Base-by-base conservation (phyloP, 1,140 invertebrate genomes). In the Dendrolimus punctatus region DNA sequence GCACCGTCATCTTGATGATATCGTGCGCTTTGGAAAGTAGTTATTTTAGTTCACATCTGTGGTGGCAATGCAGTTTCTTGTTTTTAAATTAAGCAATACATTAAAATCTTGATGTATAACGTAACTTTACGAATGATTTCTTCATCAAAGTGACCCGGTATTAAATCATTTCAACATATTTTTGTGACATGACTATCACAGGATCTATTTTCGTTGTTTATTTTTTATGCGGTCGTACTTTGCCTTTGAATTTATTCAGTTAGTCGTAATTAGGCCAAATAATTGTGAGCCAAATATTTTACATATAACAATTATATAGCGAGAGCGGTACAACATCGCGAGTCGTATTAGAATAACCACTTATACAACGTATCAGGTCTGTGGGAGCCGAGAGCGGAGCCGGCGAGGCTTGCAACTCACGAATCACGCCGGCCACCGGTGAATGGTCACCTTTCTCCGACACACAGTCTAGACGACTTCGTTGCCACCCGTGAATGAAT, bases 391-490 rank as follows among this genome's bases (percentile, higher is more conserved):
- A 68, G 68, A 52, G 63, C 61, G 66, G 23, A 23, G 23, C 23
- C 23, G 23, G 23, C 23, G 23, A 23, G 23, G 23, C 23, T 23
- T 23, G 23, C 23, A 23, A 58, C 64, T 71, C 73, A 66, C 55
- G 55, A 62, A 52, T 61, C 55, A 55, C 51, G 57, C 53, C 62
- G 58, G 53, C 58, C 23, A 23, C 23, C 73, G 74, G 81, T 82
- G 79, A 82, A 80, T 81, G 81, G 79, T 80, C 81, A 85, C 81
- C 81, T 85, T 82, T 85, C 81, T 81, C 81, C 81, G 79, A 76
- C 79, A 72, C 72, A 76, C 76, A 67, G 81, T 82, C 79, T 85
- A 80, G 81, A 76, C 77, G 67, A 69, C 62, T 73, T 71, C 67
- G 70, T 65, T 75, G 66, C 71, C 70, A 68, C 64, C 74, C 60